Evolutionary conservation across 2,888 invertebrate genomes (phyloP).

Genomic region (Trisateles emortualis): DNA sequence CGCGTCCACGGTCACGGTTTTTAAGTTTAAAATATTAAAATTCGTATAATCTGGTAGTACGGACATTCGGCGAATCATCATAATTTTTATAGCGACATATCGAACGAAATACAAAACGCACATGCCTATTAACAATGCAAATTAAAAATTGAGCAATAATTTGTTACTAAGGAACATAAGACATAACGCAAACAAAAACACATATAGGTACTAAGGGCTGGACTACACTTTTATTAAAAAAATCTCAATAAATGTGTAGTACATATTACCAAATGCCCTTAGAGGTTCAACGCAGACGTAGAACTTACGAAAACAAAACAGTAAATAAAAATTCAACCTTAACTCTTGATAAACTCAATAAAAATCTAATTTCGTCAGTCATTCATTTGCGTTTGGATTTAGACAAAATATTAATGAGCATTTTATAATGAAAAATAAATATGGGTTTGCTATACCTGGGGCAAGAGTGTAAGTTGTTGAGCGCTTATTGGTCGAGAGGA

Average conservation of each 20-base stretch:
- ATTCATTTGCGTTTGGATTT: neutral
- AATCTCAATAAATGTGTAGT: conserved; percentile 3
- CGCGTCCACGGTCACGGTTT: too few relatives aligned
- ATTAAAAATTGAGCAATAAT: conserved; percentile 7
- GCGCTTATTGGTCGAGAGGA: conserved; percentile 83
- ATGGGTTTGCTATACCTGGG: conserved; percentile 84
- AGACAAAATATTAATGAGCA: neutral
- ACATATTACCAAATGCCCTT: too few relatives aligned
- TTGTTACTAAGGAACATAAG: neutral
- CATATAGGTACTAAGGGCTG: neutral
- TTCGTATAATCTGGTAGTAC: neutral
- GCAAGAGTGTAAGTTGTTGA: conserved; percentile 89
- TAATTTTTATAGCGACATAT: neutral
- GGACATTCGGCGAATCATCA: neutral
- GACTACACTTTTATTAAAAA: neutral
- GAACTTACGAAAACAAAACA: neutral
- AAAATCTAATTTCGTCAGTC: neutral
- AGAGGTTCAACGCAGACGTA: neutral
- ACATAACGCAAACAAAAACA: conserved; percentile 1
- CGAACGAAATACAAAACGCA: conserved; percentile 22
- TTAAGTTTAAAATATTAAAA: too few relatives aligned
- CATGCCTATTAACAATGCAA: conserved; percentile 41
- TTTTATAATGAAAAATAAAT: neutral
- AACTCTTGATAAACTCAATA: neutral
- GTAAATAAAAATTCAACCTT: neutral